These are phyloP conservation scores for Pangasius djambal DNA, from an alignment of 2,797 vertebrate species.

Conservation along the genomic window DNA sequence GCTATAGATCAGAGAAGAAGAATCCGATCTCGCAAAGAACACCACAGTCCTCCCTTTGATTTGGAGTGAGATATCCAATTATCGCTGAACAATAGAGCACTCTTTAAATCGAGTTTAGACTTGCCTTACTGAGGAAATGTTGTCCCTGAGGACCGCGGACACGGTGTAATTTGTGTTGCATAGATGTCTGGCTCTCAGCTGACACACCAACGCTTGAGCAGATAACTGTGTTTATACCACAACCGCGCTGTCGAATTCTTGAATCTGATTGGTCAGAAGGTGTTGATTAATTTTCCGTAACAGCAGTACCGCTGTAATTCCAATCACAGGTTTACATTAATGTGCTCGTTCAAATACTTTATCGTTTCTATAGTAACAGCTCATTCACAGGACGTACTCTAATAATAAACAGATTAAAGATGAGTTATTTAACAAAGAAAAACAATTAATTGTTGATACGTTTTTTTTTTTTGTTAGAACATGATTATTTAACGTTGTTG, in stretches of 20 bases:
- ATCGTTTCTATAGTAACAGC: background rate
- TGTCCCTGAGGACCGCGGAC: background rate
- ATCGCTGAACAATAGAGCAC: conserved; percentile 4
- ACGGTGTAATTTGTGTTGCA: background rate
- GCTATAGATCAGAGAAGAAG: background rate
- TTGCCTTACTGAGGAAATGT: conserved; percentile 10
- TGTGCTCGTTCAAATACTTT: background rate
- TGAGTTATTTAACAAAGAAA: background rate
- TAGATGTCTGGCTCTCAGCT: background rate
- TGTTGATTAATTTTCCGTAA: background rate
- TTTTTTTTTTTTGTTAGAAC: background rate
- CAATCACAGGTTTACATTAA: background rate
- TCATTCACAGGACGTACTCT: background rate
- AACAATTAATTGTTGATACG: background rate
- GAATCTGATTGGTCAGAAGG: background rate
- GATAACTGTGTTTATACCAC: background rate
- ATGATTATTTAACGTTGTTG: background rate
- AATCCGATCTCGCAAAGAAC: background rate
- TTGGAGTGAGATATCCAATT: conserved; percentile 32
- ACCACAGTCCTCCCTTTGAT: background rate
- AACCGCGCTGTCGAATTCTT: no score
- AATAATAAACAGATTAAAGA: background rate
- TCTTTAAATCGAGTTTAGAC: conserved; percentile 10
- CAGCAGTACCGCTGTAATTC: background rate
- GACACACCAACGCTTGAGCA: background rate